Base-by-base conservation (phyloP, 2,113 vertebrate genomes). In the Procapra przewalskii region DNA sequence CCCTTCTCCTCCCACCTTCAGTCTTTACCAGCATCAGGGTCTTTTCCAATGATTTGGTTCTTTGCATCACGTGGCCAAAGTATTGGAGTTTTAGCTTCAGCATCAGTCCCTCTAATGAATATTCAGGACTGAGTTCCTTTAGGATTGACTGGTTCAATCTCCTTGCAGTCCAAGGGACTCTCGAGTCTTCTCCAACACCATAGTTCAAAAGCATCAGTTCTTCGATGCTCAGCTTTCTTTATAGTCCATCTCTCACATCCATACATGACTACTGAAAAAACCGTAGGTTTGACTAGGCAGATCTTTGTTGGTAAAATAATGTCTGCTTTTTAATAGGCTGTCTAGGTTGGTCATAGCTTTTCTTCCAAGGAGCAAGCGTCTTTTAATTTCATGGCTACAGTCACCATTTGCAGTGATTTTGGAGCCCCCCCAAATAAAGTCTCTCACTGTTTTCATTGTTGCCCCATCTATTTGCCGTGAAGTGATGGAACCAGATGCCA, bases 191-290 rank as follows among this genome's bases (percentile, higher is more conserved):
- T 36, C 17, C n/a, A 67, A 36, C n/a, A 67, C 9, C 33, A 67
- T n/a, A 67, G 17, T 36, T 36, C 17, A n/a, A 36, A 36, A 67
- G 64, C 64, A 67, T 67, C n/a, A 33, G 36, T 67, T 67, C 64
- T 36, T 67, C 0, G 0, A n/a, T 0, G 0, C 64, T 67, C 64
- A 67, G 64, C 64, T 36, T 67, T 67, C 64, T 67, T n/a, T 19
- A 19, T 9, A 19, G 33, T 67, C 62, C 33, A n/a, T 2, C 33
- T 36, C 64, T 67, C 64, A 67, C 17, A 67, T 21, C 33, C 17
- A 67, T 36, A 67, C n/a, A 21, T 67, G 17, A 67, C 64, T 67
- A 67, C 33, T 36, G 33, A 19, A 67, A 67, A 67, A 36, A 67
- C 33, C 8, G 36, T 36, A 67, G 8, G 16, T 67, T 67, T 67